Evolutionary conservation across 2,797 vertebrate genomes (phyloP), one percentile per base, ranked within the genome.

Genomic region (Typhlichthys subterraneus): DNA sequence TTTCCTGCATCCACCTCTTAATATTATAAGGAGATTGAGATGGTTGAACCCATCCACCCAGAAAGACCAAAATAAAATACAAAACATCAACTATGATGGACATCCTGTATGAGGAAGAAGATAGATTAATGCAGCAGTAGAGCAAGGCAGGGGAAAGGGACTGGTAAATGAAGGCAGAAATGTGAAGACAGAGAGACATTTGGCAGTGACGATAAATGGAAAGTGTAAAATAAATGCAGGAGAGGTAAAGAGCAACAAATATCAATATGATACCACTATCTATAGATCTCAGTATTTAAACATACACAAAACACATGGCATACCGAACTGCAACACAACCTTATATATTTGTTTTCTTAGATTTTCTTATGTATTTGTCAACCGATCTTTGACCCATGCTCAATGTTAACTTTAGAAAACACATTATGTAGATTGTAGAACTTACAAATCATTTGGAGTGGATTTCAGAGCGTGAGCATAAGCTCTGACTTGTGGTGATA

Each of bases 201-300:
- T 42, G 1, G 8, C 38, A 42, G 38, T 42, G 38, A 9, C 9
- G 9, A 8, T 2, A 45, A 14, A 59, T 15, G 12, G 38, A 59
- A 59, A 14, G 9, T 15, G 12, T 6, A 55, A 45, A 61, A 47
- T 42, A 60, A 19, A 38, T 46, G 46, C 60, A 12, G 38, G 7
- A 19, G 47, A 42, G 12, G 10, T 62, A 52, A 69, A 60, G 17
- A 42, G 48, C 15, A 50, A 14, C 56, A 56, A 59, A 85, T 79
- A 75, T 79, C 56, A 74, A 74, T 77, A 81, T 62, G 6, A 42
- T 75, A 86, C 77, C 72, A 77, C 68, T 76, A 80, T 54, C 63
- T 76, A 73, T 80, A 71, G 15, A 74, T 65, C 61, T 65, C 79
- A 58, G 60, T 82, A 83, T 85, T 73, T 84, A 88, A 78, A 89